A percentile compares a stretch with the other conserved stretches of the same genome.
phyloP scores from a whole-genome alignment of 2,888 invertebrate species.

The Lochmaea capreae region DNA sequence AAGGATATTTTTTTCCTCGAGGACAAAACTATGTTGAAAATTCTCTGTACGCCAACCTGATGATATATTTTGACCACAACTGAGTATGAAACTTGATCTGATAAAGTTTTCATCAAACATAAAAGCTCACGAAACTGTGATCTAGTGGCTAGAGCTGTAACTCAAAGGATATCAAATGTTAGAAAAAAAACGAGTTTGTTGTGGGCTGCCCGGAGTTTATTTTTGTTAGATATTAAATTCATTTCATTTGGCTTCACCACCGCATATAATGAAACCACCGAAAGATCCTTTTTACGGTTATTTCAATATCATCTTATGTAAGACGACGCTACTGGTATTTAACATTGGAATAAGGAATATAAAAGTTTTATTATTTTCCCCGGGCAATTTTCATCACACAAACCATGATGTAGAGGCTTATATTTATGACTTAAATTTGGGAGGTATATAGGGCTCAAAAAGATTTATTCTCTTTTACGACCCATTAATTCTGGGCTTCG shows the following conservation, averaged over 20 bases:
- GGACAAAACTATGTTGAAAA: too few relatives aligned
- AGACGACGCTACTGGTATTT: conserved; percentile 9
- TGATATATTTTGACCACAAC: too few relatives aligned
- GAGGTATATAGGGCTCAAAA: conserved; percentile 28
- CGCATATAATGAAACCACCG: not conserved
- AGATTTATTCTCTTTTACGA: conserved; percentile 33
- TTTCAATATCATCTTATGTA: not conserved
- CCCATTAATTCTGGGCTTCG: conserved; percentile 28
- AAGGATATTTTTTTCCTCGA: too few relatives aligned
- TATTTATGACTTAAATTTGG: conserved; percentile 41
- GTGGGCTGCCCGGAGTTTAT: too few relatives aligned
- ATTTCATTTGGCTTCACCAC: not conserved
- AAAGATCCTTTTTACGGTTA: not conserved
- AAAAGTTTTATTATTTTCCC: conserved; percentile 42
- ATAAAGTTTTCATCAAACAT: too few relatives aligned
- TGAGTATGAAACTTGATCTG: too few relatives aligned
- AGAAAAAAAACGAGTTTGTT: too few relatives aligned
- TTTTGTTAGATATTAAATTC: too few relatives aligned
- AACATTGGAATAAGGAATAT: conserved; percentile 33
- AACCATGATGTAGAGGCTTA: conserved; percentile 31
- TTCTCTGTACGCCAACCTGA: too few relatives aligned
- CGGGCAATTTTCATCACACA: conserved; percentile 40
- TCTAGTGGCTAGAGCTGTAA: too few relatives aligned
- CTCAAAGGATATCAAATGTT: too few relatives aligned
- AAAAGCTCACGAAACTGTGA: too few relatives aligned